Conservation (phyloP, 2,797 vertebrate species). For the Thunnus albacares region DNA sequence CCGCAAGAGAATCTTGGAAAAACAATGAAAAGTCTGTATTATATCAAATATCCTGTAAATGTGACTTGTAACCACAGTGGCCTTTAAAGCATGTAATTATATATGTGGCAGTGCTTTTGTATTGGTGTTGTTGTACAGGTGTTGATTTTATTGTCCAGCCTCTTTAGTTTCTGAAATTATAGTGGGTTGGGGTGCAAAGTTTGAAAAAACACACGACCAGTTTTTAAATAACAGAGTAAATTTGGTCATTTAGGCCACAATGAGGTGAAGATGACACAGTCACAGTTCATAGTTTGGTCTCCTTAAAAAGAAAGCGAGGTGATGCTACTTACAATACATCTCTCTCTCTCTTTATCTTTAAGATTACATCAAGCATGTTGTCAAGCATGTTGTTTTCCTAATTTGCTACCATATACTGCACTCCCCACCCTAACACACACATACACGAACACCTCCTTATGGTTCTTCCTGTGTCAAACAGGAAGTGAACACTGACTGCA, state of each 20-base stretch:
- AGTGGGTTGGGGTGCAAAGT: not conserved
- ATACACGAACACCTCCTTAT: not conserved
- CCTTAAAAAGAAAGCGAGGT: no score
- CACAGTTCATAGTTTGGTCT: not conserved
- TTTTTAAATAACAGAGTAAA: no score
- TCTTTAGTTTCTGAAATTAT: not conserved
- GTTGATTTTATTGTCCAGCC: not conserved
- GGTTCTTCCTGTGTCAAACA: slow-evolving; percentile 44
- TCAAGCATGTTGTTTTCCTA: slow-evolving; percentile 3
- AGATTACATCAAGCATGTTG: not conserved
- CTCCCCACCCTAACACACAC: slow-evolving; percentile 22
- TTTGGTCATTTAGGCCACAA: no score
- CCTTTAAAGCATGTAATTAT: not conserved
- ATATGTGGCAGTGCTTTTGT: no score
- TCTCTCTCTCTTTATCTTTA: not conserved
- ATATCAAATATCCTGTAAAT: not conserved
- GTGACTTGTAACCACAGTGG: not conserved
- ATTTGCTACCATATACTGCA: not conserved
- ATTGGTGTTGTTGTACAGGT: not conserved
- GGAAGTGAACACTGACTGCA: slow-evolving; percentile 32
- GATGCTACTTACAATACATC: not conserved
- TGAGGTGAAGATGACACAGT: no score
- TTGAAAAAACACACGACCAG: not conserved
- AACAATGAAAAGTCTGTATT: not conserved
- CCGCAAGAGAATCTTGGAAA: no score